Base-by-base conservation (phyloP, 2,797 vertebrate genomes). In the Hydrocynus forskahlii region DNA sequence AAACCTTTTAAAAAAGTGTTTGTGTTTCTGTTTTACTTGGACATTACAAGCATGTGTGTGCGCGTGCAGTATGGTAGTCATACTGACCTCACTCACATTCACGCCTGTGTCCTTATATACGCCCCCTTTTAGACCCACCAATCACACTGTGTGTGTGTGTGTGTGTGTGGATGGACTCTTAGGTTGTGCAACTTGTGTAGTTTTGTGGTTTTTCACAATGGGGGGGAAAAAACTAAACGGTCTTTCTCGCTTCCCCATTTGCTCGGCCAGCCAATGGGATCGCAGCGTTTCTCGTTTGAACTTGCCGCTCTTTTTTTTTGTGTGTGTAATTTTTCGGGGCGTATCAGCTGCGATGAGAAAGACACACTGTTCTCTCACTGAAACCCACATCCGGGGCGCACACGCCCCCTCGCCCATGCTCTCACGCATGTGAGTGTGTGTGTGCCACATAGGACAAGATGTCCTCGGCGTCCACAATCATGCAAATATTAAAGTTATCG, bases 381-480 rank as follows among this genome's bases (percentile, higher is more conserved):
- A n/a, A 13, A 60, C 84, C 92, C 92, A 1, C 93, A 90, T 88
- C 92, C 92, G 90, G 60, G n/a, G n/a, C 43, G 40, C 59, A 64
- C 84, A 69, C 86, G 75, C 77, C 70, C 77, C 75, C 14, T n/a
- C 62, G 38, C 16, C 57, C 55, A 16, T 25, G 21, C 29, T 5
- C 19, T 10, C 35, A 17, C 55, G 55, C 13, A 21, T 43, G n/a
- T 13, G 55, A 7, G 45, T 48, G 43, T 45, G 64, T 17, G 62
- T 35, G 17, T 68, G 67, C 17, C 43, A 21, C 23, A 43, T 13
- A 57, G 64, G 57, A 77, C 77, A 62, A 19, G 0, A 1, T 63
- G 78, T 72, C 17, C 45, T 60, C 40, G 12, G 19, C 2, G 25
- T 45, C 17, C 14, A 7, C 55, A 45, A 35, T 38, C 29, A 62